phyloP scores from a whole-genome alignment of 1,140 invertebrate species.

The Caerostris darwini region DNA sequence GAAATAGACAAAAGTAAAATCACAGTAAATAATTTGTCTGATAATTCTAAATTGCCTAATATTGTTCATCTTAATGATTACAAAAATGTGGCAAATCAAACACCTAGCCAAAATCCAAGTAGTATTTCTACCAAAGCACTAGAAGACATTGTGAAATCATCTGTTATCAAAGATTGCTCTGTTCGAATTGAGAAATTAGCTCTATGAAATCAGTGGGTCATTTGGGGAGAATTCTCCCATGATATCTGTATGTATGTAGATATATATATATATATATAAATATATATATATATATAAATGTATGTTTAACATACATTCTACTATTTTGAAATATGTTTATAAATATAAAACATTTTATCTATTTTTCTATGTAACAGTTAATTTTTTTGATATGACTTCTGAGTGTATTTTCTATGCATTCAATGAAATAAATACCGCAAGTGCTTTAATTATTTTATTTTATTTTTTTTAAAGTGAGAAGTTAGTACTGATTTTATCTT shows the following conservation, averaged over 20 bases:
- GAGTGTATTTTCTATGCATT: neutral
- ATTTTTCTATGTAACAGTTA: no score
- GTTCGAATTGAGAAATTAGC: neutral
- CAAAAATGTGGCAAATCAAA: neutral
- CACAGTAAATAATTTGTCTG: neutral
- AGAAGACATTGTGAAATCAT: neutral
- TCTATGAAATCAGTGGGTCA: neutral
- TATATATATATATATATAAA: no score
- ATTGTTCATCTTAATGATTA: neutral
- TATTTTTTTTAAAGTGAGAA: neutral
- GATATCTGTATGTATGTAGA: no score
- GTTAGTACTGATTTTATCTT: no score
- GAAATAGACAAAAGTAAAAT: neutral
- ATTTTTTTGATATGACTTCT: no score
- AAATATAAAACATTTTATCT: no score
- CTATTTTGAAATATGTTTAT: no score
- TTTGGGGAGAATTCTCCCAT: neutral
- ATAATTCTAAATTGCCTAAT: neutral
- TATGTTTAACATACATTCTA: no score
- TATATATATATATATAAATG: no score
- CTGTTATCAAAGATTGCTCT: conserved; percentile 8
- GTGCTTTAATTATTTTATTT: conserved; percentile 1
- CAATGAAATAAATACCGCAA: neutral
- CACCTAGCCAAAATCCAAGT: neutral
- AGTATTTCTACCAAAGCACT: neutral